phyloP scores from a whole-genome alignment of 2,888 invertebrate species.

The Nomada flava region DNA sequence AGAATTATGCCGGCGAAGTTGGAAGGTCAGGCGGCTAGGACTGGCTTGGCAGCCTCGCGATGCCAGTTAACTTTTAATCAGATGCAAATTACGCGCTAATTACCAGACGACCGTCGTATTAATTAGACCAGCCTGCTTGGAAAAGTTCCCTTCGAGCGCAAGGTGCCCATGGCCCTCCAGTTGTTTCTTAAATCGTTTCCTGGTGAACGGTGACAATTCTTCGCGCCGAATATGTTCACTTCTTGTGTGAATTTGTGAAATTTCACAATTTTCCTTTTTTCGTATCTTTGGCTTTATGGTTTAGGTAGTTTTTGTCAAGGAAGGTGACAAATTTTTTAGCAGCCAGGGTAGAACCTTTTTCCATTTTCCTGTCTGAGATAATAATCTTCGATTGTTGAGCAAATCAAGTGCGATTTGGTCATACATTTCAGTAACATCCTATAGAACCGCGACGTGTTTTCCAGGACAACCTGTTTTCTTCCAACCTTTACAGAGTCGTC shows the following conservation, averaged over 20 bases:
- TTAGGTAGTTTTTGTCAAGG: too few relatives aligned
- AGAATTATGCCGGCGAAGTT: slow-evolving; percentile 48
- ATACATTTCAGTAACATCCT: too few relatives aligned
- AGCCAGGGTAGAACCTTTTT: background rate
- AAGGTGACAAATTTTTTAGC: too few relatives aligned
- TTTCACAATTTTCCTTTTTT: too few relatives aligned
- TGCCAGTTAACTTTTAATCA: slow-evolving; percentile 77
- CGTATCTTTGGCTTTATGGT: too few relatives aligned
- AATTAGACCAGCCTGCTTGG: slow-evolving; percentile 68
- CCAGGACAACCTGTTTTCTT: background rate
- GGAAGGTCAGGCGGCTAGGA: slow-evolving; percentile 47
- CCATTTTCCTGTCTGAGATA: background rate
- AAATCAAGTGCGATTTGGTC: too few relatives aligned
- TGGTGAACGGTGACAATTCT: background rate
- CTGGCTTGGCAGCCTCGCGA: slow-evolving; percentile 44
- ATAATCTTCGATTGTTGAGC: background rate
- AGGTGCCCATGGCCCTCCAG: slow-evolving; percentile 18
- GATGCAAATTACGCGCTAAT: slow-evolving; percentile 79
- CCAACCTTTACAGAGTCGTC: slow-evolving; percentile 29
- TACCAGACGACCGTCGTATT: slow-evolving; percentile 75
- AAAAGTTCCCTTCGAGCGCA: slow-evolving; percentile 30
- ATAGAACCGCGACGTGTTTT: slow-evolving; percentile 1
- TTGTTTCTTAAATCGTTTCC: slow-evolving; percentile 2
- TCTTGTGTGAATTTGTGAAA: too few relatives aligned
- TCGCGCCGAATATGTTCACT: too few relatives aligned